Base-by-base conservation (phyloP, 2,797 vertebrate genomes). In the Sebastes diaconus region DNA sequence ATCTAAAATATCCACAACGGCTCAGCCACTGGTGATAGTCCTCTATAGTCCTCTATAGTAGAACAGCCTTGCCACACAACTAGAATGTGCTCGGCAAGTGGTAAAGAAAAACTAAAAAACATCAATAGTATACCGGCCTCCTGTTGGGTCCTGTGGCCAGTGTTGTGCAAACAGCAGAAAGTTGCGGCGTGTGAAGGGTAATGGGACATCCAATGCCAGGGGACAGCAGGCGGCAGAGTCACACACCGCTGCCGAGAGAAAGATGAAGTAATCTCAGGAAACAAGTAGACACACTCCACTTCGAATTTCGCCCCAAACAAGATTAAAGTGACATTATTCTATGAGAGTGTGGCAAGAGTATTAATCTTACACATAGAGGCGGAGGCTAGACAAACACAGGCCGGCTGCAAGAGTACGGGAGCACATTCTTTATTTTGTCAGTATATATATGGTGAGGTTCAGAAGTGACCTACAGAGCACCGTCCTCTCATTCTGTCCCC, bases 301-400 rank as follows among this genome's bases (percentile, higher is more conserved):
- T 96, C 92, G 89, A 95, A 95, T 96, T 95, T 95, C 71, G 95
- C 96, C 95, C 93, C 94, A 96, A 96, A 96, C 96, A 95, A 96
- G 95, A 96, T 96, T 96, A 96, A 96, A 96, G 95, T 94, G 94
- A 96, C 94, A 95, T 96, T 96, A 95, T 96, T 96, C 95, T 95
- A 95, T 94, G 94, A 93, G 93, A 95, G 93, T 91, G 93, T 95
- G 95, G 94, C 94, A 95, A 94, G 90, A 93, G 94, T 95, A 96
- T 95, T 95, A 94, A 96, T 96, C 95, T 96, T 95, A 92, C 90
- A 95, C 94, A 92, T 92, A 87, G 93, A 94, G 88, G 91, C 92
- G 83, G 90, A 79, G 92, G 93, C 90, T 90, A 90, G 91, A 94
- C 91, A 93, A 94, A 94, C 94, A 93, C 69, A 12, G 75, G 87